These are phyloP conservation scores for Phataginus tetradactyla DNA, from an alignment of 2,797 vertebrate genomes.

Conservation along the genomic window DNA sequence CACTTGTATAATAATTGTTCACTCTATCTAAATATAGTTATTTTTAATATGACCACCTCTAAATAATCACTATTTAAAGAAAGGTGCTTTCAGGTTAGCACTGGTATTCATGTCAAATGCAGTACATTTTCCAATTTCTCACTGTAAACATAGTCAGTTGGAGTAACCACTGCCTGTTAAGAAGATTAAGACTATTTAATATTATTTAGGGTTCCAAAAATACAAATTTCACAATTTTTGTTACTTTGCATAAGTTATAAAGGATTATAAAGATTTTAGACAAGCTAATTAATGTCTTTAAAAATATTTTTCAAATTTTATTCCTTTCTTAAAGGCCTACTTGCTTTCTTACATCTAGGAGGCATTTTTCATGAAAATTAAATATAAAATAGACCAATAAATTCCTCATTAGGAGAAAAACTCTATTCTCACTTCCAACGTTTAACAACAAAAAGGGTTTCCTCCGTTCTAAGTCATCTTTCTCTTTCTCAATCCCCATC, in stretches of 20 bases:
- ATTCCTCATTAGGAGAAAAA: constrained; percentile 11
- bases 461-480: neutral
- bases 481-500: neutral
- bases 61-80: constrained; percentile 20
- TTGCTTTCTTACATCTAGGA: neutral
- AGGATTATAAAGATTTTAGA: neutral
- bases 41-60: constrained; percentile 1
- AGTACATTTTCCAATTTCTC: neutral
- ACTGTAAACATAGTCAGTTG: neutral
- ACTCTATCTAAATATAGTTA: neutral
- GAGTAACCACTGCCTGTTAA: constrained; percentile 21
- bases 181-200: constrained; percentile 47
- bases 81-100: neutral
- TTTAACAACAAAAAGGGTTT: neutral
- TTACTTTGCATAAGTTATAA: constrained; percentile 36
- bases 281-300: neutral
- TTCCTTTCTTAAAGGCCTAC: neutral
- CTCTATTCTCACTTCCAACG: neutral
- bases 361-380: neutral
- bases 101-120: constrained; percentile 39
- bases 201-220: constrained; percentile 43
- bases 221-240: constrained; percentile 19
- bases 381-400: neutral
- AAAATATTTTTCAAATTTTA: neutral
- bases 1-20: neutral